These are phyloP conservation scores for Frankliniella fusca DNA, from an alignment of 2,888 invertebrate genomes.

Conservation along the genomic window DNA sequence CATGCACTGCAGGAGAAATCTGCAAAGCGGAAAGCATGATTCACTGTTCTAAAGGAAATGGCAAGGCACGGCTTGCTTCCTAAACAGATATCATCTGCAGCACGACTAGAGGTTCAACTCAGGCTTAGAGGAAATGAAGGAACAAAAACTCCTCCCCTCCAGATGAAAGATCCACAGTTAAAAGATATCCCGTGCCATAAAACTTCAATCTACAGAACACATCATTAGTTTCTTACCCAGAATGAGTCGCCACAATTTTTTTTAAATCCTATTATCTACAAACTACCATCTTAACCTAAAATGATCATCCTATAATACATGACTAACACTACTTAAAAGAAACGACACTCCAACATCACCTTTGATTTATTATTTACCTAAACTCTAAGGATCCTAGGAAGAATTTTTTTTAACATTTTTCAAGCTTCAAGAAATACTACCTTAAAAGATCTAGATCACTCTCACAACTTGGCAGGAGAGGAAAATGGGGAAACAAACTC, in stretches of 20 bases:
- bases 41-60: conserved; percentile 7
- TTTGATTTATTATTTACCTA: conserved; percentile 10
- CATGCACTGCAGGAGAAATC: conserved; percentile 20
- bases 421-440: conserved; percentile 7
- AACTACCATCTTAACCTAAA: conserved; percentile 3
- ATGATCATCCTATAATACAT: conserved; percentile 3
- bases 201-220: conserved; percentile 11
- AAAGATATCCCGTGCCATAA: conserved; percentile 20
- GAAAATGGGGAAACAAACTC: conserved; percentile 10
- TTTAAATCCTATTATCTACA: conserved; percentile 9
- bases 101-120: conserved; percentile 26
- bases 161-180: not conserved
- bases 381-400: not conserved
- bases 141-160: not conserved
- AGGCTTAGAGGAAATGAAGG: not conserved
- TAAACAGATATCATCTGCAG: conserved; percentile 13
- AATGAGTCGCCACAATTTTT: conserved; percentile 12
- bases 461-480: conserved; percentile 7
- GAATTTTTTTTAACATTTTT: conserved; percentile 9
- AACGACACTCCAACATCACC: not conserved
- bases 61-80: conserved; percentile 23
- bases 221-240: not conserved
- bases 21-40: conserved; percentile 8
- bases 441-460: conserved; percentile 14
- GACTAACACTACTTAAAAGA: conserved; percentile 25